Evolutionary conservation across 2,888 invertebrate genomes (phyloP).

Genomic region (Epirrita christyi): DNA sequence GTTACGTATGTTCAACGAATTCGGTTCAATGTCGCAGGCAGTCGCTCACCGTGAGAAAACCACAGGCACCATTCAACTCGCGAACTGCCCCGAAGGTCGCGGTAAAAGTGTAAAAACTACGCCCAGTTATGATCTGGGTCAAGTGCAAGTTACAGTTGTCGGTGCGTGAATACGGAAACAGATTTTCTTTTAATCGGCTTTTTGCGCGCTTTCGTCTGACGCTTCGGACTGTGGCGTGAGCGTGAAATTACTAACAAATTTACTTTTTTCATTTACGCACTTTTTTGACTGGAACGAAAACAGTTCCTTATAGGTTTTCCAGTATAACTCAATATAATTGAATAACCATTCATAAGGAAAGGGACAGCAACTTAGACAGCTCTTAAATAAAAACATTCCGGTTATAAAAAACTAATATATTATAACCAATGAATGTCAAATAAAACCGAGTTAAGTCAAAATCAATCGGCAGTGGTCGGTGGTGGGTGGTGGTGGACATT

Average conservation of each 20-base stretch:
- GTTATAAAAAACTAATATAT: no score
- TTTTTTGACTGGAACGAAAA: slow-evolving; percentile 5
- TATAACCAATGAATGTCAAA: no score
- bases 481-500: no score
- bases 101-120: slow-evolving; percentile 69
- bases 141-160: slow-evolving; percentile 48
- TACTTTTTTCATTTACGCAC: slow-evolving; percentile 20
- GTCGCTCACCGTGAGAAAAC: slow-evolving; percentile 57
- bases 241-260: slow-evolving; percentile 26
- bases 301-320: background rate
- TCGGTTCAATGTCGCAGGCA: slow-evolving; percentile 52
- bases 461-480: no score
- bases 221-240: slow-evolving; percentile 15
- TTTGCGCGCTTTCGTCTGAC: slow-evolving; percentile 34
- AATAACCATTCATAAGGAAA: no score
- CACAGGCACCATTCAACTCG: slow-evolving; percentile 37
- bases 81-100: slow-evolving; percentile 54
- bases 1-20: slow-evolving; percentile 38
- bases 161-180: slow-evolving; percentile 41
- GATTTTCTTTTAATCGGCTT: slow-evolving; percentile 36
- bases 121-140: slow-evolving; percentile 52
- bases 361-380: no score
- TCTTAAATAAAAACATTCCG: no score
- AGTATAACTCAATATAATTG: no score
- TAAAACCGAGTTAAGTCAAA: no score